phyloP scores from a whole-genome alignment of 2,888 invertebrate species.

The Pammene fasciana region DNA sequence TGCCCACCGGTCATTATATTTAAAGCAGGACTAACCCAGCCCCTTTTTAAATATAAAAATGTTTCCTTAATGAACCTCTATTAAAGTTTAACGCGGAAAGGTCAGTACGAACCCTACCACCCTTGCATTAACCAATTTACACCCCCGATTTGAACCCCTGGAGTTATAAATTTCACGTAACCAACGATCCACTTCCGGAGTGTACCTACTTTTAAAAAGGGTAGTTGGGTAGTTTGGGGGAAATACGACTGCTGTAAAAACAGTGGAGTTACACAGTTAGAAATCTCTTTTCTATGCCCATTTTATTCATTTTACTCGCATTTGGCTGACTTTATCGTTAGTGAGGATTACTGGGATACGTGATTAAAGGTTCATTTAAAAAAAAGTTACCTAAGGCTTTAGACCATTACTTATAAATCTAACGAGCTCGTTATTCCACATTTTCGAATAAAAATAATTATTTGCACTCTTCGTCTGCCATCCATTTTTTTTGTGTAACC shows the following conservation, averaged over 20 bases:
- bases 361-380: too few species aligned
- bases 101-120: slow-evolving; percentile 48
- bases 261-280: slow-evolving; percentile 18
- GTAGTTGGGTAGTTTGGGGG: slow-evolving; percentile 51
- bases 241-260: slow-evolving; percentile 61
- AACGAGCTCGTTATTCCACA: too few species aligned
- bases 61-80: slow-evolving; percentile 38
- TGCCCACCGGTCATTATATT: slow-evolving; percentile 25
- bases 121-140: slow-evolving; percentile 70
- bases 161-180: slow-evolving; percentile 71
- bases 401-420: too few species aligned
- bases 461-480: too few species aligned
- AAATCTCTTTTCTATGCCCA: slow-evolving; percentile 5
- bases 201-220: slow-evolving; percentile 68
- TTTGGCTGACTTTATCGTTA: not conserved
- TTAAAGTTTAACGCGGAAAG: slow-evolving; percentile 40
- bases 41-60: slow-evolving; percentile 39
- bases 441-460: too few species aligned
- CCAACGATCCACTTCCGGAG: slow-evolving; percentile 76
- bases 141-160: slow-evolving; percentile 62
- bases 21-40: slow-evolving; percentile 28
- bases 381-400: too few species aligned
- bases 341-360: too few species aligned
- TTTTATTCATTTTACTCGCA: not conserved
- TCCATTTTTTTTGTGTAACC: too few species aligned